A percentile compares a stretch with the other conserved stretches of the same genome.
Conservation (phyloP, 2,113 vertebrate species). For the Bubo bubo region DNA sequence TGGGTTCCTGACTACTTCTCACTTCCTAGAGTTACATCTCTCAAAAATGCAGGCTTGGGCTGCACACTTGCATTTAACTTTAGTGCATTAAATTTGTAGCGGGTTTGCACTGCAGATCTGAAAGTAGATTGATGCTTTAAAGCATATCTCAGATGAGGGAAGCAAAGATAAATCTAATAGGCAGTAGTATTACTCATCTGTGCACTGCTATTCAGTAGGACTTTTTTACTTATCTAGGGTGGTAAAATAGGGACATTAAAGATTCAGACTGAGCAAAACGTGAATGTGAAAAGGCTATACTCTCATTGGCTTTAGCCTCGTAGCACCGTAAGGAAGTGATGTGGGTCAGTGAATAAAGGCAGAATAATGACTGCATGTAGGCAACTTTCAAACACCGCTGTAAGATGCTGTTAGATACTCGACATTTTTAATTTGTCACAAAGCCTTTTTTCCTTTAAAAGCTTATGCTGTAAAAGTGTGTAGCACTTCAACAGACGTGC, state of each 20-base stretch:
- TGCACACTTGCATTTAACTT: neutral
- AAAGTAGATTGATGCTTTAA: neutral
- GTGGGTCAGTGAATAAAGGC: neutral
- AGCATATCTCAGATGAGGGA: neutral
- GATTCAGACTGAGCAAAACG: neutral
- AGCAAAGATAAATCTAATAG: neutral
- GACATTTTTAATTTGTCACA: neutral
- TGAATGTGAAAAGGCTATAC: neutral
- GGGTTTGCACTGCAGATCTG: neutral
- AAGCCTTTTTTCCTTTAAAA: neutral
- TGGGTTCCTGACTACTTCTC: neutral
- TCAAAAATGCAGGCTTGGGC: neutral
- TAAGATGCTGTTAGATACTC: neutral
- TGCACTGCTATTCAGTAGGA: neutral
- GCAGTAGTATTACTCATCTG: neutral
- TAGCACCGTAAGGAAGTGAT: neutral
- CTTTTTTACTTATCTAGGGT: neutral
- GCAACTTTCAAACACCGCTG: neutral
- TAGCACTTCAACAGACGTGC: neutral
- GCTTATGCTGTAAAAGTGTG: neutral
- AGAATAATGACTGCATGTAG: neutral
- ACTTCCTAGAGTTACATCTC: neutral
- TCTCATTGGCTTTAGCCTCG: neutral
- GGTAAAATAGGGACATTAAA: neutral
- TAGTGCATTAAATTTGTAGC: neutral